A percentile compares a stretch with the other conserved stretches of the same genome.
Evolutionary conservation across 37 sponge, comb jelly and placozoan species (phyloP).

Genomic region (Agelas oroides): DNA sequence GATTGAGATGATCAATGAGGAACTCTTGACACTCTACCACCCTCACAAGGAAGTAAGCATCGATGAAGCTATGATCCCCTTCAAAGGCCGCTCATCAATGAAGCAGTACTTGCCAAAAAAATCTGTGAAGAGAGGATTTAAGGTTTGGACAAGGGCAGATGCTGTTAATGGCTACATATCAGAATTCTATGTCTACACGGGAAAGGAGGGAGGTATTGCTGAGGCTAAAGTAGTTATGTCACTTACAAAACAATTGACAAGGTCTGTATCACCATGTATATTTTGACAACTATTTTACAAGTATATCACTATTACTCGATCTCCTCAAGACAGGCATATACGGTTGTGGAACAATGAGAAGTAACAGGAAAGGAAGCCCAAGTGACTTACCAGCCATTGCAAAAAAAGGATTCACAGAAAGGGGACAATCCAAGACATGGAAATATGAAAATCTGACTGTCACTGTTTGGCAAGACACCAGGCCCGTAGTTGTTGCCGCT

Average conservation of each 20-base stretch:
- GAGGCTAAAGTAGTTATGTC: slow-evolving; percentile 9
- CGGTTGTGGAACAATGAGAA: slow-evolving; percentile 1
- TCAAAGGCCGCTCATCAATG: slow-evolving; percentile 26
- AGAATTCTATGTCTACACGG: slow-evolving; percentile 14
- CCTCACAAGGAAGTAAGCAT: not conserved
- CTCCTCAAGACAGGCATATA: not conserved
- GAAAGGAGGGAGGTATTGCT: not conserved
- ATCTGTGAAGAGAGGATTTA: slow-evolving; percentile 33
- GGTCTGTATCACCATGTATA: not conserved
- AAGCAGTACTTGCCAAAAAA: slow-evolving; percentile 42
- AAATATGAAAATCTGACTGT: slow-evolving; percentile 18
- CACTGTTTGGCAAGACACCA: slow-evolving; percentile 28
- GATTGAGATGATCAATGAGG: not conserved
- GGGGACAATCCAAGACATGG: not conserved
- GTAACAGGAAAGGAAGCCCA: not conserved
- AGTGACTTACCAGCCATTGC: not conserved
- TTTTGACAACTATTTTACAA: not conserved
- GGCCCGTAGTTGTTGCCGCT: not conserved
- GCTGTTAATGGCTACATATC: slow-evolving; percentile 5
- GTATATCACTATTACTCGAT: not conserved
- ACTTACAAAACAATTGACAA: not conserved
- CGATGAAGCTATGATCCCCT: slow-evolving; percentile 36
- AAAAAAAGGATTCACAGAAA: not conserved
- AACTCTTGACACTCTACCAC: not conserved
- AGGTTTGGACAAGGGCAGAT: slow-evolving; percentile 23